A percentile compares a stretch with the other conserved stretches of the same genome.
Evolutionary conservation across 1,140 invertebrate genomes (phyloP).

Genomic region (Drosophila equinoxialis): DNA sequence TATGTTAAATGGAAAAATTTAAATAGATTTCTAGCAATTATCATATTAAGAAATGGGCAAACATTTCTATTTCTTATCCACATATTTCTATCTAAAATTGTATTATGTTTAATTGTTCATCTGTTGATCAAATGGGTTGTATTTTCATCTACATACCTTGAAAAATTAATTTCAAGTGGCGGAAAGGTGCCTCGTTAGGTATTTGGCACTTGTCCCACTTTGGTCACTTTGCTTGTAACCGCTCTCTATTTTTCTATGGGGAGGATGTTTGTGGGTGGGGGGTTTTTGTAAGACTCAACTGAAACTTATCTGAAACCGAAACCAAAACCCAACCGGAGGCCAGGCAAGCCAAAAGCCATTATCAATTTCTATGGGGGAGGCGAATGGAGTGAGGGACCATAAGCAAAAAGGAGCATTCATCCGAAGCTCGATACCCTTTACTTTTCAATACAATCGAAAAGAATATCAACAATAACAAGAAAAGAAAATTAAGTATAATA

Average conservation of each 20-base stretch:
- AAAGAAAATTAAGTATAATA: too few species aligned
- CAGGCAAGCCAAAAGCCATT: slow-evolving; percentile 53
- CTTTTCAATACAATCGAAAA: neutral
- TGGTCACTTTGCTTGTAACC: slow-evolving; percentile 50
- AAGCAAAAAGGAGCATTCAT: neutral
- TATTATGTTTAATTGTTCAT: too few species aligned
- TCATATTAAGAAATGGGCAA: too few species aligned
- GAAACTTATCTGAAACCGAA: slow-evolving; percentile 11
- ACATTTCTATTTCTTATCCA: too few species aligned
- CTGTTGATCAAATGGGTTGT: too few species aligned
- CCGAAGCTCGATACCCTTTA: neutral
- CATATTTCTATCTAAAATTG: too few species aligned
- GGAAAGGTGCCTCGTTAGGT: slow-evolving; percentile 3
- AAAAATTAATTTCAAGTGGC: slow-evolving; percentile 9
- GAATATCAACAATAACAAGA: too few species aligned
- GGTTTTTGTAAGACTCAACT: neutral
- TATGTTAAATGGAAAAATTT: slow-evolving; percentile 11
- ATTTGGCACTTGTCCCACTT: slow-evolving; percentile 28
- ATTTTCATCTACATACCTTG: neutral
- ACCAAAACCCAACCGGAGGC: slow-evolving; percentile 19
- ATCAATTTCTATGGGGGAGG: slow-evolving; percentile 57
- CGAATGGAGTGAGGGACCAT: neutral
- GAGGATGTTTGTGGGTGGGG: too few species aligned
- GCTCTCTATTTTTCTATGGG: slow-evolving; percentile 27
- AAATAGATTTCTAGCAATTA: slow-evolving; percentile 36